Evolutionary conservation across 1,140 invertebrate species (phyloP).

Genomic region (Drosophila aff.): DNA sequence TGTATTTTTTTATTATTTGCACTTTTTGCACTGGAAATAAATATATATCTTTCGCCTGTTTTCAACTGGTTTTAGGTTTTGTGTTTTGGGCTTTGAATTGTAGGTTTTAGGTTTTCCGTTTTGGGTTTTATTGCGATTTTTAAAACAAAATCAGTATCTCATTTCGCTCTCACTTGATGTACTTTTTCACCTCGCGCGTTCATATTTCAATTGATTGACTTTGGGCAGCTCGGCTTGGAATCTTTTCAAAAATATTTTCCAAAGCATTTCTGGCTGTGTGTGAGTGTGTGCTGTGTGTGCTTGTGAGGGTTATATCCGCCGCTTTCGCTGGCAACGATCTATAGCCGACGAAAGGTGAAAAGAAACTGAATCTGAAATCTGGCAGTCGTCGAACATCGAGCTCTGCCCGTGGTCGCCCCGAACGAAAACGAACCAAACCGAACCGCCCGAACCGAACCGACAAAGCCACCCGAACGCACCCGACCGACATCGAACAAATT

Average conservation of each 20-base stretch:
- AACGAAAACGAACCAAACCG: constrained; percentile 30
- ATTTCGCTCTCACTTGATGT: constrained; percentile 12
- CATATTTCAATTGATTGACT: constrained; percentile 19
- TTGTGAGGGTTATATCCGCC: constrained; percentile 45
- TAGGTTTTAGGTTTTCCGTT: constrained; percentile 47
- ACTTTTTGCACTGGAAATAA: constrained; percentile 36
- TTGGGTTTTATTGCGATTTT: constrained; percentile 59
- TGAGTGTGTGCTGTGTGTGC: constrained; percentile 3
- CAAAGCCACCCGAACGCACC: constrained; percentile 2
- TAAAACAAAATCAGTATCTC: constrained; percentile 77
- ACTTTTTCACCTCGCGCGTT: constrained; percentile 38
- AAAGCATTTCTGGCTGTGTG: constrained; percentile 53
- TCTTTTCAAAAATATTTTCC: constrained; percentile 57
- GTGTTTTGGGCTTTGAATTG: constrained; percentile 26
- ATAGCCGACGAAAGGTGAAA: constrained; percentile 68
- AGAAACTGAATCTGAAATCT: constrained; percentile 56
- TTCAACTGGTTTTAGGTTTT: constrained; percentile 18
- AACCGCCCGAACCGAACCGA: constrained; percentile 22
- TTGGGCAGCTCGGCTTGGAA: constrained; percentile 45
- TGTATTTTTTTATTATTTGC: not conserved
- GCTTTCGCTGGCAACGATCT: constrained; percentile 64
- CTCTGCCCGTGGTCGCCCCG: not conserved
- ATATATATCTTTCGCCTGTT: constrained; percentile 42
- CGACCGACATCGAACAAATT: constrained; percentile 26
- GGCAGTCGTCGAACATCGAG: constrained; percentile 33